Base-by-base conservation (phyloP, 2,113 vertebrate species). In the Pycnonotus jocosus region DNA sequence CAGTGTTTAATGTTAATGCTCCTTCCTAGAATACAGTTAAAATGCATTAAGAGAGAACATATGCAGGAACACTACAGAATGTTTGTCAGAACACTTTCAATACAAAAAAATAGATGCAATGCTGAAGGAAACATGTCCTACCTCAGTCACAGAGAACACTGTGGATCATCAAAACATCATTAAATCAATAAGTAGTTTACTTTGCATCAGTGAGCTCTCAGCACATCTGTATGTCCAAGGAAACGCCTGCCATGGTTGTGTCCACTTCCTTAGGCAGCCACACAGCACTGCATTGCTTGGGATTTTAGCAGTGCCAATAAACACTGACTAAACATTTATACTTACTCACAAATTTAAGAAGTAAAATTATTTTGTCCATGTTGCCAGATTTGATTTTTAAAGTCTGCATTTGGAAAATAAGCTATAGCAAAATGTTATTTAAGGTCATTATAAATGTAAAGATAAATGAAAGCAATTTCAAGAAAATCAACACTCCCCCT, bases 31-130 rank as follows among this genome's bases (percentile, higher is more conserved):
- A 90, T 35, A 54, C 40, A 42, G 58, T 76, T 81, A 74, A 92
- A 88, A 86, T 56, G 72, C 90, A 86, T 66, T 81, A 90, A 90
- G 57, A 92, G 27, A 91, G 81, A 81, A 48, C 22, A 92, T 51
- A 73, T 64, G 51, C 40, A 93, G 72, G 12, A 93, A 51, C 37
- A 78, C 40, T 57, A 94, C 40, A 47, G 80, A 64, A 84, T 92
- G 88, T 84, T 82, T 95, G 88, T 86, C 82, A 94, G 90, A 97
- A 97, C 66, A 90, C 64, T 78, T 72, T 68, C 93, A 90, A 79
- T 81, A 84, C 25, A 53, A 69, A 92, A 38, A n/a, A 48, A 21
- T 4, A 77, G 3, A 86, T 6, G 37, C 40, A 64, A 24, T 28
- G 61, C 31, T 81, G 61, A 81, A 90, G 64, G 68, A 88, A 94